Evolutionary conservation across 2,113 vertebrate genomes (phyloP).

Genomic region (Stictonetta naevosa): DNA sequence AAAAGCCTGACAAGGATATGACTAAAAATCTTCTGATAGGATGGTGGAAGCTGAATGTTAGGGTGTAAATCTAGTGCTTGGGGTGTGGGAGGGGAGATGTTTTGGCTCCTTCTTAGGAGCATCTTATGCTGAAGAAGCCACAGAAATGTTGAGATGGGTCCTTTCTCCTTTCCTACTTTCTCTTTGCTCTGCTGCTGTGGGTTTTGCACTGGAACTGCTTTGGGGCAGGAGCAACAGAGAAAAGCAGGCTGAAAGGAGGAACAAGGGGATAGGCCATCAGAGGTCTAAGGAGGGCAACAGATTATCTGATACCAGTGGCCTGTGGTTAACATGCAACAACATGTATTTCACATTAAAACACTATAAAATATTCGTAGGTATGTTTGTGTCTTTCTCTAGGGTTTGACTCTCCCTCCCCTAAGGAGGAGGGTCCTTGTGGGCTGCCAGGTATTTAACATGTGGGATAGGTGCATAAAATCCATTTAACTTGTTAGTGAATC

Average conservation of each 20-base stretch:
- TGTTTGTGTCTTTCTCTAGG: not conserved
- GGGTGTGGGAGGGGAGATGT: not conserved
- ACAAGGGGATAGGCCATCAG: not conserved
- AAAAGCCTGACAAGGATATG: not conserved
- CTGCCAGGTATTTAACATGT: slow-evolving; percentile 12
- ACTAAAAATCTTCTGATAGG: too few species aligned
- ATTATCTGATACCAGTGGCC: not conserved
- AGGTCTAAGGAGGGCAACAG: not conserved
- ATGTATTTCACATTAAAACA: slow-evolving; percentile 50
- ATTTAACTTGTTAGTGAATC: slow-evolving; percentile 50
- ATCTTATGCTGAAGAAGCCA: not conserved
- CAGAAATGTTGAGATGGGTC: not conserved
- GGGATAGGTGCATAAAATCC: slow-evolving; percentile 41
- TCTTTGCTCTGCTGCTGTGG: not conserved
- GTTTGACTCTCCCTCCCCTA: not conserved
- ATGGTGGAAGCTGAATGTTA: not conserved
- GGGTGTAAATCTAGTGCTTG: not conserved
- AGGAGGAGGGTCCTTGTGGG: not conserved
- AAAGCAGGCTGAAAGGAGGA: not conserved
- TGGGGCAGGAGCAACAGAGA: not conserved
- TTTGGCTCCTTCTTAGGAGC: fast-evolving
- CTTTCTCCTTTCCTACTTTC: not conserved
- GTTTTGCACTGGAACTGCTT: not conserved
- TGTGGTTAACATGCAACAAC: not conserved
- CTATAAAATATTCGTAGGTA: slow-evolving; percentile 8